phyloP scores from a whole-genome alignment of 2,888 invertebrate genomes.

The Agelastica alni region DNA sequence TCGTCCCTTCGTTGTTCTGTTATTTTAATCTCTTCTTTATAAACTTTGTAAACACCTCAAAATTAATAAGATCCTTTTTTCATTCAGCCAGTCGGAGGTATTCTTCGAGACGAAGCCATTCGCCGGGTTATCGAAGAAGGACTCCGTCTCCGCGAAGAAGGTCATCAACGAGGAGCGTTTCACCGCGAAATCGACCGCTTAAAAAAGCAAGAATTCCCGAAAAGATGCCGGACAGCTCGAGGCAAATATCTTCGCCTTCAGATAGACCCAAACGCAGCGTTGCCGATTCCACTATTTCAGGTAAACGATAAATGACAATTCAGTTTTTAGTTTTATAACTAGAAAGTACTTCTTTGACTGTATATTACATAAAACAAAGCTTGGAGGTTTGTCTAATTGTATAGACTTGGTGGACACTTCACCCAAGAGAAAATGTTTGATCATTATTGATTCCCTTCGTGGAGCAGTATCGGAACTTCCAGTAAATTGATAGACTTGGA shows the following conservation, averaged over 20 bases:
- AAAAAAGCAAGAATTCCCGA: conserved; percentile 3
- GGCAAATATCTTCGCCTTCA: conserved; percentile 47
- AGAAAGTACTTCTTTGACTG: too few species aligned
- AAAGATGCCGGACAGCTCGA: conserved; percentile 3
- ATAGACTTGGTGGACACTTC: too few species aligned
- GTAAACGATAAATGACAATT: too few species aligned
- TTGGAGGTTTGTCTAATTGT: too few species aligned
- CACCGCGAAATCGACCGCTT: conserved; percentile 16
- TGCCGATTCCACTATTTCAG: conserved; percentile 60
- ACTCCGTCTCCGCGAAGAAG: conserved; percentile 30
- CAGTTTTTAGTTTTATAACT: too few species aligned
- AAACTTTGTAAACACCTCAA: too few species aligned
- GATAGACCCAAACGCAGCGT: conserved; percentile 56
- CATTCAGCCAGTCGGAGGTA: conserved; percentile 16
- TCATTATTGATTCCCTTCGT: too few species aligned
- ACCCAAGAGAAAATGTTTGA: too few species aligned
- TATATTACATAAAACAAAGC: too few species aligned
- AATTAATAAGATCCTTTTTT: too few species aligned
- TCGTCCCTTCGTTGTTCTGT: background rate
- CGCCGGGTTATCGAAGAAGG: conserved; percentile 22
- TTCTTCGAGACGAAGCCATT: conserved; percentile 13
- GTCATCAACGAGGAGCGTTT: conserved; percentile 33
- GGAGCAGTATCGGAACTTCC: too few species aligned
- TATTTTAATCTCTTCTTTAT: background rate
- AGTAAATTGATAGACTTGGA: too few species aligned